phyloP scores from a whole-genome alignment of 2,888 invertebrate species.

The Autographa pulchrina region DNA sequence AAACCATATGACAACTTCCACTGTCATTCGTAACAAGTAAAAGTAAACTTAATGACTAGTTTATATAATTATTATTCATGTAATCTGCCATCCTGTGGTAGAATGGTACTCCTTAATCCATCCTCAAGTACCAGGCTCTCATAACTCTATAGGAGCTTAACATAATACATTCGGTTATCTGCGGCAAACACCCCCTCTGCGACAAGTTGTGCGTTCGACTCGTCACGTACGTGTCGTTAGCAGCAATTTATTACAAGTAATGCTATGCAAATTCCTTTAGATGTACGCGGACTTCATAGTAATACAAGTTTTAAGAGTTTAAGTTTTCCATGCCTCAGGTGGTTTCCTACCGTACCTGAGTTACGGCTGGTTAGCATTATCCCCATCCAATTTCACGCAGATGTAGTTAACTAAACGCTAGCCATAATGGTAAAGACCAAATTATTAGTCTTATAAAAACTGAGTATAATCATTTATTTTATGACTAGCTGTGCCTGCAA shows the following conservation, averaged over 20 bases:
- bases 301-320: conserved; percentile 57
- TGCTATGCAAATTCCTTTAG: conserved; percentile 73
- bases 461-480: no score
- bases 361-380: no score
- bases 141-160: conserved; percentile 75
- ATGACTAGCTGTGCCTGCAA: no score
- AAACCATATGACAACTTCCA: conserved; percentile 3
- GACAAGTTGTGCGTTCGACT: conserved; percentile 67
- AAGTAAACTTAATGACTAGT: neutral
- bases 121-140: conserved; percentile 67
- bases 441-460: no score
- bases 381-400: no score
- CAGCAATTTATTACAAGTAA: conserved; percentile 78
- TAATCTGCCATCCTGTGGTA: conserved; percentile 46
- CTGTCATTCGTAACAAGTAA: neutral
- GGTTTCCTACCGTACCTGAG: neutral
- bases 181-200: conserved; percentile 66
- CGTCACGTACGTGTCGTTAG: conserved; percentile 81
- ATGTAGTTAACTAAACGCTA: no score
- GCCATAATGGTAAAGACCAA: no score
- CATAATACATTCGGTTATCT: conserved; percentile 79
- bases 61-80: conserved; percentile 20
- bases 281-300: conserved; percentile 67
- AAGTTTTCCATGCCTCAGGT: conserved; percentile 14
- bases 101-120: conserved; percentile 65